phyloP scores from a whole-genome alignment of 35 echinoderm and acorn worm species.

The Apostichopus parvimensis region DNA sequence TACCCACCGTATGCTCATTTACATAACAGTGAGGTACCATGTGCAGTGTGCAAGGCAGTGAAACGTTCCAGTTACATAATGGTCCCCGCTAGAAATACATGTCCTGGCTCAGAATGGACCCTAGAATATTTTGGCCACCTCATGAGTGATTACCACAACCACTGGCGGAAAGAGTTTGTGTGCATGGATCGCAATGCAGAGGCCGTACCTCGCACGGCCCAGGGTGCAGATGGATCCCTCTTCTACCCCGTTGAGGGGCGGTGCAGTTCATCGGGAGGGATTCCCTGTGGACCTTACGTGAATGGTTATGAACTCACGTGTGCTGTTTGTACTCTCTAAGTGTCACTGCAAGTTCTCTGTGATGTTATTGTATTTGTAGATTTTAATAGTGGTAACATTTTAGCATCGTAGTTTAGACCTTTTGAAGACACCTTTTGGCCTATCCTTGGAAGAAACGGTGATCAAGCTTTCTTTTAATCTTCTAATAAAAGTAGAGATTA shows the following conservation, averaged over 20 bases:
- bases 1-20: neutral
- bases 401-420: too few species aligned
- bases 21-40: slow-evolving; percentile 2
- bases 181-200: slow-evolving; percentile 17
- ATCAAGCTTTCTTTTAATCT: too few species aligned
- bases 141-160: neutral
- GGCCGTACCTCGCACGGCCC: neutral
- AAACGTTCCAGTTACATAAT: neutral
- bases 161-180: slow-evolving; percentile 26
- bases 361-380: too few species aligned
- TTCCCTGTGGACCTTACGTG: slow-evolving; percentile 51
- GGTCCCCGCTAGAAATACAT: slow-evolving; percentile 58
- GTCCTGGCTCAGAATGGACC: slow-evolving; percentile 55
- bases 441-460: too few species aligned
- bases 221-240: neutral
- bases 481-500: too few species aligned
- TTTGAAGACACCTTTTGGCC: too few species aligned
- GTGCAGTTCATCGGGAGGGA: slow-evolving; percentile 19
- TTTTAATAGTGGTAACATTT: too few species aligned
- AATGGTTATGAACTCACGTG: slow-evolving; percentile 48
- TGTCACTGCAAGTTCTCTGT: neutral
- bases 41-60: slow-evolving; percentile 3
- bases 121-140: slow-evolving; percentile 53
- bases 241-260: slow-evolving; percentile 37
- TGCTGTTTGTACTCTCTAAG: slow-evolving; percentile 43